Base-by-base conservation (phyloP, 2,113 vertebrate genomes). In the Zosterops japonicus region DNA sequence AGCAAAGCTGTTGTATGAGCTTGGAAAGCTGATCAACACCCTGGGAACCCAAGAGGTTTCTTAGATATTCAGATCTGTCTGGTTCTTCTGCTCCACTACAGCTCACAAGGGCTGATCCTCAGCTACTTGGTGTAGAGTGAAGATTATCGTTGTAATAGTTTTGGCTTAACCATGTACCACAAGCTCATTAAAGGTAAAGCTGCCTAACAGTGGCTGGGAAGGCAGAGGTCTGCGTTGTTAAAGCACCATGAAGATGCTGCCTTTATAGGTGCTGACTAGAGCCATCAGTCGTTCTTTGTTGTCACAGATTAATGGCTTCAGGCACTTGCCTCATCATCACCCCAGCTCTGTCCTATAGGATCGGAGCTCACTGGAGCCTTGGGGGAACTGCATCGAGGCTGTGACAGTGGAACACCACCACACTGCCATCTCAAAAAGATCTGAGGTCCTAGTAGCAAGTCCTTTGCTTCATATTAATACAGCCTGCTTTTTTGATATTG, bases 291-390 rank as follows among this genome's bases (percentile, higher is more conserved):
- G 2, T 14, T 64, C 41, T 35, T 60, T 31, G 14, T 39, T 59
- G 35, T 63, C 1, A 1, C 27, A 20, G 14, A 5, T 72, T 39
- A n/a, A 52, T 33, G 21, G 15, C 23, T 76, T 60, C 4, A 0
- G 33, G 29, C 17, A 4, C 33, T 55, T 35, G 11, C 42, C 33
- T 36, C 15, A 5, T 20, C 14, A 3, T 21, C 13, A 27, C 18
- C 28, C 49, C 35, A 25, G 52, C 29, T 41, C 46, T 69, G 69
- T n/a, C 36, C 29, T 55, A 0, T 5, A 9, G 36, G 25, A 24
- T 47, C 8, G 11, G 2, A 47, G 47, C 8, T 82, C 60, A 23
- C 0, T 0, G 0, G 8, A 20, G 20, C 17, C 44, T 39, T 0
- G 0, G 46, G 18, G n/a, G 4, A 85, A 2, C 28, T 53, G 56